phyloP scores from a whole-genome alignment of 1,140 invertebrate genomes.

The Watersipora subatra region DNA sequence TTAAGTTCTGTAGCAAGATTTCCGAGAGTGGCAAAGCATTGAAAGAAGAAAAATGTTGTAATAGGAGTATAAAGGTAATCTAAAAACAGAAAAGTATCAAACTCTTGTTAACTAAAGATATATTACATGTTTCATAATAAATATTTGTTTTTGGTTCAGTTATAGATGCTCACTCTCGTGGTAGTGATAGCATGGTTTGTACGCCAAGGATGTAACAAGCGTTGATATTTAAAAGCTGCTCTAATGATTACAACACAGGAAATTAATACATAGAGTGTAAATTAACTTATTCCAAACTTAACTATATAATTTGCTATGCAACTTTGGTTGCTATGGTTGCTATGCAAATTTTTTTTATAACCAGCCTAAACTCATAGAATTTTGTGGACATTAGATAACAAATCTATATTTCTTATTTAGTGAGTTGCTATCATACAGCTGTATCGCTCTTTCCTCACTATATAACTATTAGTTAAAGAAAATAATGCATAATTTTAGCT shows the following conservation, averaged over 20 bases:
- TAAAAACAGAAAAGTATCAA: conserved; percentile 32
- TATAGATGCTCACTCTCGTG: neutral
- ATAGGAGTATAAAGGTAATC: conserved; percentile 56
- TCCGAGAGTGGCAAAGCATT: conserved; percentile 79
- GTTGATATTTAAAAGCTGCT: no score
- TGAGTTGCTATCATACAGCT: neutral
- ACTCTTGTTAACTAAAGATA: neutral
- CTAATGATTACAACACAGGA: no score
- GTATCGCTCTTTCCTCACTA: neutral
- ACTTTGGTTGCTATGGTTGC: no score
- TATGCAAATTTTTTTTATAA: no score
- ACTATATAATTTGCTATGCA: no score
- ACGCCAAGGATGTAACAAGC: neutral
- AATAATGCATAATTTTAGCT: neutral
- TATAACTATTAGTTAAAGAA: neutral
- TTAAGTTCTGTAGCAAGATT: conserved; percentile 65
- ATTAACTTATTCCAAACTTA: no score
- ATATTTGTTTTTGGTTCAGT: neutral
- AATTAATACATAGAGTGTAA: no score
- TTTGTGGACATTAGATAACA: no score
- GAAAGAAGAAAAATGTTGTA: conserved; percentile 87
- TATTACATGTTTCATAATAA: neutral
- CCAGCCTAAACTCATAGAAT: no score
- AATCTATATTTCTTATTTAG: neutral
- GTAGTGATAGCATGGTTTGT: neutral